Conservation (phyloP, 2,797 vertebrate species). For the Selene dorsalis region DNA sequence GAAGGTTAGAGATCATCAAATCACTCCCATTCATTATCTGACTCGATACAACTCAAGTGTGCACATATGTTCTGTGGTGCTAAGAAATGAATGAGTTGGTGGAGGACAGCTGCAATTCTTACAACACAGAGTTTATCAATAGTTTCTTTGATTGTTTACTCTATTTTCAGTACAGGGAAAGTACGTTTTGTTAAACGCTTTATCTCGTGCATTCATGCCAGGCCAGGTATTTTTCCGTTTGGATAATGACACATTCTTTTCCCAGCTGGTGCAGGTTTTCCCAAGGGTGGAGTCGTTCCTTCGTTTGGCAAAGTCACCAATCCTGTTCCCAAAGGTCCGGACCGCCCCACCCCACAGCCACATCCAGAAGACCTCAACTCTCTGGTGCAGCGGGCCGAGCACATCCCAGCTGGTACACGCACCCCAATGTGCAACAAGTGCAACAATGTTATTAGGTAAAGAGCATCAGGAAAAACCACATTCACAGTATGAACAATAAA, state of each 20-base stretch:
- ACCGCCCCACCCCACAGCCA: constrained; percentile 76
- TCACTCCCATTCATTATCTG: constrained; percentile 27
- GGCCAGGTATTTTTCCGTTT: not conserved
- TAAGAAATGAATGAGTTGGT: too few species aligned
- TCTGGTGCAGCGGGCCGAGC: constrained; percentile 93
- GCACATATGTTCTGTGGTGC: not conserved
- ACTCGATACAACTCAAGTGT: not conserved
- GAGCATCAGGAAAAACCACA: not conserved
- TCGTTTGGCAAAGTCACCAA: constrained; percentile 86
- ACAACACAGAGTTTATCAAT: not conserved
- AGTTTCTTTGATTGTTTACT: not conserved
- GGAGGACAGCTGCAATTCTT: not conserved
- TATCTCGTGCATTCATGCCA: not conserved
- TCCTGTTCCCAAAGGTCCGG: constrained; percentile 72
- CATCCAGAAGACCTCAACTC: constrained; percentile 89
- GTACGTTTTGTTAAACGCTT: not conserved
- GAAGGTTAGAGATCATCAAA: constrained; percentile 42
- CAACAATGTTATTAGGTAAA: constrained; percentile 93
- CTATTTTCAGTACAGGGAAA: not conserved
- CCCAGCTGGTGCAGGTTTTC: constrained; percentile 67
- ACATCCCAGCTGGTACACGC: constrained; percentile 93
- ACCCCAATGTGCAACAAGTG: constrained; percentile 96
- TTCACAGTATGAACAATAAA: not conserved
- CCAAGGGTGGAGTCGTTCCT: constrained; percentile 75
- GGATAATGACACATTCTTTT: constrained; percentile 16